Base-by-base conservation (phyloP, 1,140 invertebrate species). In the Euwallacea similis region DNA sequence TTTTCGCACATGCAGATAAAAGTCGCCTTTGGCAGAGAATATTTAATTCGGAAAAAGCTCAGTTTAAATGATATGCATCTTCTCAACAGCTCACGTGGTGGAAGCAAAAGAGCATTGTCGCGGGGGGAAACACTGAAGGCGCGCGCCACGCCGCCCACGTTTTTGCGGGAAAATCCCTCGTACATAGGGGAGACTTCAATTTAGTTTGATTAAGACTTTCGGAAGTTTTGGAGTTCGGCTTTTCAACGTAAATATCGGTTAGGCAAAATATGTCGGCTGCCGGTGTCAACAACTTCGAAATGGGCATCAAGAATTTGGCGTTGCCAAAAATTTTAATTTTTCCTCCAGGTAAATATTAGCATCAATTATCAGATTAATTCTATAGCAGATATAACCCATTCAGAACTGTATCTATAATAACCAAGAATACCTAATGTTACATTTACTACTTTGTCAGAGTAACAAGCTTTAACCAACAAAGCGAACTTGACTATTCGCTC, bases 121-220 rank as follows among this genome's bases (percentile, higher is more conserved):
- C 16, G 42, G 41, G 59, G 15, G 33, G 55, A 55, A 46, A 66
- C 62, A 53, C 44, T 44, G 53, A 59, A 62, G 47, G 76, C 76
- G 75, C 75, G 75, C 76, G 76, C 72, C 69, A 13, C 62, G 69
- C 65, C 73, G 74, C 72, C 75, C 71, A 75, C 73, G 74, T 73
- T 69, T 64, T 68, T 59, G 50, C 58, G 44, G 59, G 63, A 42
- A 64, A 74, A 69, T 61, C 67, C 74, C 71, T 68, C 66, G 58
- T 56, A 55, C 66, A 55, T 53, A 58, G 61, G 65, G 60, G 67
- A 60, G 44, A 55, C 71, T 56, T 9, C 21, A 43, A 67, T 61
- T 59, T 73, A 74, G 75, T 69, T 69, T 69, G n/a, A 61, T 60
- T 11, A 61, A 60, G 50, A 41, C 66, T 47, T 69, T 62, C 4